Evolutionary conservation across 2,113 vertebrate genomes (phyloP).

Genomic region (Meles meles): DNA sequence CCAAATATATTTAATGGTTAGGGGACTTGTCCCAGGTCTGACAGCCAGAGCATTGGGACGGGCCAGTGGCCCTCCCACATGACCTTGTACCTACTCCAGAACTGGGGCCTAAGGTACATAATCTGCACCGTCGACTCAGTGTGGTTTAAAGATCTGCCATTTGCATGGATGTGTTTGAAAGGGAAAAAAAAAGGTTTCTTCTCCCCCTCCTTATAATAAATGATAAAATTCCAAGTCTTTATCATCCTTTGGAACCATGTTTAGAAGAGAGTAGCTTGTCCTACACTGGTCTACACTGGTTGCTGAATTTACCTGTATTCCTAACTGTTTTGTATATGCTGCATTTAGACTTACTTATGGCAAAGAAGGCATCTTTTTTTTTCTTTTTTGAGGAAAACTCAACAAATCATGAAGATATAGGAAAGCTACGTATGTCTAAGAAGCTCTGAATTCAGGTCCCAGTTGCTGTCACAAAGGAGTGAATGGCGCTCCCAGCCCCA

Average conservation of each 20-base stretch:
- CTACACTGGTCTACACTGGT: slow-evolving; percentile 84
- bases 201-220: slow-evolving; percentile 74
- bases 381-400: neutral
- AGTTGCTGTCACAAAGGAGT: slow-evolving; percentile 74
- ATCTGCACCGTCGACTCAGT: slow-evolving; percentile 75
- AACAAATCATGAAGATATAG: slow-evolving; percentile 67
- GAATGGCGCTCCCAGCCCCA: neutral
- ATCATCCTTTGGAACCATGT: slow-evolving; percentile 80
- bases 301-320: slow-evolving; percentile 81
- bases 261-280: slow-evolving; percentile 81
- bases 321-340: slow-evolving; percentile 84
- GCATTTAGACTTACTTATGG: slow-evolving; percentile 56
- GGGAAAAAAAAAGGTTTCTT: neutral
- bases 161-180: slow-evolving; percentile 75
- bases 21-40: slow-evolving; percentile 64
- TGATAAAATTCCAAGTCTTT: slow-evolving; percentile 78
- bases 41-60: slow-evolving; percentile 49
- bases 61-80: slow-evolving; percentile 30
- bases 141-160: slow-evolving; percentile 75
- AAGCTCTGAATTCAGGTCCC: slow-evolving; percentile 73
- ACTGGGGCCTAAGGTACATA: slow-evolving; percentile 67
- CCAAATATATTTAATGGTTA: slow-evolving; percentile 85
- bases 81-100: slow-evolving; percentile 65
- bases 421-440: slow-evolving; percentile 71
- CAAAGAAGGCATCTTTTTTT: slow-evolving; percentile 53